A percentile compares a stretch with the other conserved stretches of the same genome.
Conservation (phyloP, 2,797 vertebrate species). For the Tapera naevia region DNA sequence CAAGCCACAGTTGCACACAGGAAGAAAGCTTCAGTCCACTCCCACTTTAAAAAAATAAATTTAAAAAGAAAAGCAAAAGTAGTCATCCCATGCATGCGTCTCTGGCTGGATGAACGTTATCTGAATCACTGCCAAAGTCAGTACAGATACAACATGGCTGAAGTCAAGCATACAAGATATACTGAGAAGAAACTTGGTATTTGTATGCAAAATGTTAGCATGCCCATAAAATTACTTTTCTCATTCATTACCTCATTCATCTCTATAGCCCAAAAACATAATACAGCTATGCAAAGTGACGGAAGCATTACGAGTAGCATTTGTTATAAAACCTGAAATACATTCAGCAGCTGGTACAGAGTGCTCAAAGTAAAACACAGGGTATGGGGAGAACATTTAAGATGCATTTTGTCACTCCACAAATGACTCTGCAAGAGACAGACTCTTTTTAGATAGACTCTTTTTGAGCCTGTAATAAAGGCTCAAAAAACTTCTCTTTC, state of each 20-base stretch:
- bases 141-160: neutral
- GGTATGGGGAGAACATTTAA: neutral
- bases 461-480: too few species aligned
- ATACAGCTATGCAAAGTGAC: neutral
- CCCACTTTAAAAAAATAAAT: neutral
- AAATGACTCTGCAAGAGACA: neutral
- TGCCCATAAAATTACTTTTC: neutral
- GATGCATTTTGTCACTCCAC: neutral
- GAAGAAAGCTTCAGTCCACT: neutral
- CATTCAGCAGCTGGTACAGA: neutral
- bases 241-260: neutral
- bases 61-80: too few species aligned
- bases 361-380: neutral
- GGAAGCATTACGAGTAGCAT: neutral
- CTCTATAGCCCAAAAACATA: neutral
- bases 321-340: neutral
- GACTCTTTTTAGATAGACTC: too few species aligned
- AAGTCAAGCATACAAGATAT: neutral
- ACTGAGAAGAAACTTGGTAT: neutral
- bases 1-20: neutral
- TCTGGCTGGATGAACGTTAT: neutral
- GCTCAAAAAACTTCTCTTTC: neutral
- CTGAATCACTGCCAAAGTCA: neutral
- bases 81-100: neutral
- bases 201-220: neutral